Percentiles rank a stretch among this genome's conserved stretches.
phyloP scores from a whole-genome alignment of 2,797 vertebrate species.

The Pantherophis vulpinus region DNA sequence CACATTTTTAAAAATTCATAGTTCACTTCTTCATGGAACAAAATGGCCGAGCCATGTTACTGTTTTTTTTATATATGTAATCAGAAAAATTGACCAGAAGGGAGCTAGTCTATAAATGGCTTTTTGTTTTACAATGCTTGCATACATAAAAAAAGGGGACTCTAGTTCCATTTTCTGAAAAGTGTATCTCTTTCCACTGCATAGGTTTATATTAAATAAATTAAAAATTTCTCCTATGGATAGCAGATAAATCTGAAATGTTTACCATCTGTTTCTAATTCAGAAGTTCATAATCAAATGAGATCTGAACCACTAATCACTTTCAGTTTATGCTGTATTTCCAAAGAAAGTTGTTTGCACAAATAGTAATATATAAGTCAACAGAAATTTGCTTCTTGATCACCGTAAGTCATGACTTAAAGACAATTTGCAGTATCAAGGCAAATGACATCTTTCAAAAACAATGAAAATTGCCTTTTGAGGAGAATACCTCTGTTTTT shows the following conservation, averaged over 20 bases:
- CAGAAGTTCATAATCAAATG: not conserved
- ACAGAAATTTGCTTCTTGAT: not conserved
- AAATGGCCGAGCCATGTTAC: conserved; percentile 40
- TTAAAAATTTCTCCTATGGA: not conserved
- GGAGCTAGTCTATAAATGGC: conserved; percentile 31
- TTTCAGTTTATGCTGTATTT: not conserved
- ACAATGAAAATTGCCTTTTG: no score
- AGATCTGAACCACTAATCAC: not conserved
- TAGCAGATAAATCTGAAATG: not conserved
- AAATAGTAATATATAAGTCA: not conserved
- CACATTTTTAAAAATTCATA: conserved; percentile 10
- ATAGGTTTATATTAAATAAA: not conserved
- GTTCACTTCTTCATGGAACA: conserved; percentile 48
- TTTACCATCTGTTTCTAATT: not conserved
- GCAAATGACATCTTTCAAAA: not conserved
- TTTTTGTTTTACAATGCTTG: conserved; percentile 37
- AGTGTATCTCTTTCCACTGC: not conserved
- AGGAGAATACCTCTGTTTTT: not conserved
- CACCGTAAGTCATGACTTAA: not conserved
- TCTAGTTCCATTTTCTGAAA: conserved; percentile 6
- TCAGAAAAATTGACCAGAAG: not conserved
- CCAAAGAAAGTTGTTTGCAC: not conserved
- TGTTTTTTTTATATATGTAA: conserved; percentile 16
- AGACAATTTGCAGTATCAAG: not conserved
- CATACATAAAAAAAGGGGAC: not conserved